Percentiles rank a stretch among this genome's conserved stretches.
Conservation (phyloP, 2,888 invertebrate species). For the Drosophila mimetica region DNA sequence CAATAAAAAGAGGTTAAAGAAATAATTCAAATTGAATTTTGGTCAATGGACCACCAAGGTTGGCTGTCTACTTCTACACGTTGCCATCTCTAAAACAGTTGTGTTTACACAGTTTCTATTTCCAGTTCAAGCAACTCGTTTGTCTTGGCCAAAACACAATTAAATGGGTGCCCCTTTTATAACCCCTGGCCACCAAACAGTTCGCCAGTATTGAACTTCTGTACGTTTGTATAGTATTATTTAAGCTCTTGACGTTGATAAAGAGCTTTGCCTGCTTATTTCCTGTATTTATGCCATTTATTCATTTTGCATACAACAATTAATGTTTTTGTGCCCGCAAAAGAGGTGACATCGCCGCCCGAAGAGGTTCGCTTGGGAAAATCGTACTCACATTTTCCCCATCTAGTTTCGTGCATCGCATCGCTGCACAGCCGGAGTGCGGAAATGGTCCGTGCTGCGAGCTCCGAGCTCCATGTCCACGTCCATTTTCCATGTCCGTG, state of each 20-base stretch:
- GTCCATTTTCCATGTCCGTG: conserved; percentile 33
- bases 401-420: conserved; percentile 42
- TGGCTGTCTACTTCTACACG: conserved; percentile 16
- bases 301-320: conserved; percentile 52
- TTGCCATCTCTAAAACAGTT: conserved; percentile 22
- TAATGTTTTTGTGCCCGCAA: conserved; percentile 47
- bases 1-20: background rate
- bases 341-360: conserved; percentile 40
- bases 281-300: conserved; percentile 53
- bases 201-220: conserved; percentile 40
- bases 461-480: conserved; percentile 35
- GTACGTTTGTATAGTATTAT: conserved; percentile 14
- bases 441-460: conserved; percentile 40
- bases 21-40: background rate
- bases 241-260: conserved; percentile 70
- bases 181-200: too few relatives aligned
- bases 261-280: conserved; percentile 58
- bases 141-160: conserved; percentile 54
- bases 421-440: conserved; percentile 41
- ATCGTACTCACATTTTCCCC: conserved; percentile 10
- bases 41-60: conserved; percentile 9
- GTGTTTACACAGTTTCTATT: conserved; percentile 41
- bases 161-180: conserved; percentile 32
- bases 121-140: conserved; percentile 48
- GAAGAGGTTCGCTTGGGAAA: conserved; percentile 7